Evolutionary conservation across 2,797 vertebrate genomes (phyloP).

Genomic region (Danio albolineatus): DNA sequence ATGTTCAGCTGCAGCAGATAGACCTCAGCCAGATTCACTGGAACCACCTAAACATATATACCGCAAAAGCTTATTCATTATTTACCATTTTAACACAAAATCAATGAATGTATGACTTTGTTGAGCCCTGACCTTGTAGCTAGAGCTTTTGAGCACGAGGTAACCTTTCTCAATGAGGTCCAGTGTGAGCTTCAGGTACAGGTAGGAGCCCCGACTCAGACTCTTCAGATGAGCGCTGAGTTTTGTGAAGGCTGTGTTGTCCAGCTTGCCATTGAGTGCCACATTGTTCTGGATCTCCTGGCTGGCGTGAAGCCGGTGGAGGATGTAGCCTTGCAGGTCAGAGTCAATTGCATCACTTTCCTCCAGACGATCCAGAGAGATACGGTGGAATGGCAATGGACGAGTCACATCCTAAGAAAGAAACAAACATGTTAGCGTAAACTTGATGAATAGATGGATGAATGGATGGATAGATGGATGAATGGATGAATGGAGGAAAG

Average conservation of each 20-base stretch:
- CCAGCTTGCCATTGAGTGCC: slow-evolving; percentile 94
- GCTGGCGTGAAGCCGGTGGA: slow-evolving; percentile 94
- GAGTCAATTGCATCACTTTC: slow-evolving; percentile 94
- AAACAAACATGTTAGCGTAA: background rate
- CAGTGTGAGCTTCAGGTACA: slow-evolving; percentile 96
- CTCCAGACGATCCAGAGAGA: slow-evolving; percentile 92
- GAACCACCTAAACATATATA: slow-evolving; percentile 82
- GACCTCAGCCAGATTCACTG: slow-evolving; percentile 93
- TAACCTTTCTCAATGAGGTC: slow-evolving; percentile 97
- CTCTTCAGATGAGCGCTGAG: slow-evolving; percentile 94
- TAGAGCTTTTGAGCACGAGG: slow-evolving; percentile 97
- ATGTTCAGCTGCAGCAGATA: slow-evolving; percentile 98
- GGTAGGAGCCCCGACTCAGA: slow-evolving; percentile 93
- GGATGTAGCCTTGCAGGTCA: slow-evolving; percentile 94
- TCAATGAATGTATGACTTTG: background rate
- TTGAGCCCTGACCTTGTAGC: slow-evolving; percentile 85
- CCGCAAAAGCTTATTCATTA: too few relatives aligned
- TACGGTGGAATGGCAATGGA: slow-evolving; percentile 92
- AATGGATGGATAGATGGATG: too few relatives aligned
- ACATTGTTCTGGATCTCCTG: slow-evolving; percentile 97
- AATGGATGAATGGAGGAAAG: slow-evolving; percentile 23
- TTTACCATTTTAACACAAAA: too few relatives aligned
- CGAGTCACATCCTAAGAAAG: slow-evolving; percentile 88
- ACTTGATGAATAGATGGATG: too few relatives aligned
- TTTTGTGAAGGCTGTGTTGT: slow-evolving; percentile 91